Evolutionary conservation across 2,113 vertebrate species (phyloP).

Genomic region (Elanus axillaris): DNA sequence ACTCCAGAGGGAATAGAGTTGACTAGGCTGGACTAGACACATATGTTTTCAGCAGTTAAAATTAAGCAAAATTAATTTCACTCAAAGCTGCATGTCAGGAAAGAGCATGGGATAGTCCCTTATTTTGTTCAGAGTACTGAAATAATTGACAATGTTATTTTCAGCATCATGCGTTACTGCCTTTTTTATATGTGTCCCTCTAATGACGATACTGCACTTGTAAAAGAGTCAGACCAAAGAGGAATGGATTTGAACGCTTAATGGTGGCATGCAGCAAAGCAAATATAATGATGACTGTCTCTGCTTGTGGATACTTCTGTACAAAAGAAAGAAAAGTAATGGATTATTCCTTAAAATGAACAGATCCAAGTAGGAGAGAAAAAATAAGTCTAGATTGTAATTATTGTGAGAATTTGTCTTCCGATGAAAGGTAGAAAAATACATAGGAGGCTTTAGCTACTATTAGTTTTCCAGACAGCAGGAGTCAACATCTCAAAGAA

Average conservation of each 20-base stretch:
- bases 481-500: neutral
- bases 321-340: neutral
- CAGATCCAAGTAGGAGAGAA: neutral
- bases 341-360: neutral
- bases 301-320: neutral
- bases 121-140: neutral
- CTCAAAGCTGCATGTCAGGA: neutral
- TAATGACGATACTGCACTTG: neutral
- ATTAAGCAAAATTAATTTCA: neutral
- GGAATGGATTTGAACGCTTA: neutral
- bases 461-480: neutral
- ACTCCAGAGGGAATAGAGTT: neutral
- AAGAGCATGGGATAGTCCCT: neutral
- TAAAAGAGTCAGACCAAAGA: neutral
- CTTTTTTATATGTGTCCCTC: neutral
- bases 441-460: neutral
- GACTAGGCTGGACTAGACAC: neutral
- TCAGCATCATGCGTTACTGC: neutral
- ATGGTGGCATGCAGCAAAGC: neutral
- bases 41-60: neutral
- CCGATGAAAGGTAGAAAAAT: neutral
- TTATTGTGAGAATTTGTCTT: neutral
- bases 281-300: neutral
- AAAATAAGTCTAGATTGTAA: neutral
- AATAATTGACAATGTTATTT: neutral